Evolutionary conservation across 2,888 invertebrate genomes (phyloP), one percentile per base, ranked within the genome.

Genomic region (Ellobium chinense): DNA sequence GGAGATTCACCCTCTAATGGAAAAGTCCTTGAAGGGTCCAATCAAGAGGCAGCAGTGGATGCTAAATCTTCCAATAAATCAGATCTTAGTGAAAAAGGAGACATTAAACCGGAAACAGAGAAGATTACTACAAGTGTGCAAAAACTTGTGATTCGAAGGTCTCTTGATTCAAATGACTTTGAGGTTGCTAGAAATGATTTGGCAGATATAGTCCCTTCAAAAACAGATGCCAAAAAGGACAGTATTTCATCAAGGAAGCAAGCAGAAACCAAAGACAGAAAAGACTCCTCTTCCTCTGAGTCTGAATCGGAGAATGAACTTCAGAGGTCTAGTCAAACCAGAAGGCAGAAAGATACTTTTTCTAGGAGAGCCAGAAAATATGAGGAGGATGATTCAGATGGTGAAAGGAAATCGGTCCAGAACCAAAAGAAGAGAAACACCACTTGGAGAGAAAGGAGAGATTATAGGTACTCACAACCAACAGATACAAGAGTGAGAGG

Each of bases 241-340:
- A 24, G 5, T 21, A 21, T 29, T 31, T 18, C 54, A 68, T 54
- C 54, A 46, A 39, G 29, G 73, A 63, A 76, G 31, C 63, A 75
- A 70, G 24, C 62, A n/a, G 60, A 72, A 78, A 74, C 27, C 63
- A 82, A 29, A 29, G 54, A 27, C 7, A 27, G n/a, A 60, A 27
- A 60, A 27, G 27, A 7, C 7, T 60, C 60, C 60, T 27, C 60
- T 7, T 60, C 60, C 7, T 24, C n/a, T 14, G 5, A 7, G 21
- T 24, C 27, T 5, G 60, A 60, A 60, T 60, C 60, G 4, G 72
- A 78, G 21, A 58, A 78, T 39, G 58, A 68, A 12, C 39, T 46
- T 77, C 73, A 66, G 78, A 68, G 77, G 78, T 29, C 81, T 63
- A 63, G 36, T 84, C 81, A 62, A 84, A 82, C 68, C 76, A 84